Evolutionary conservation across 2,797 vertebrate species (phyloP).

Genomic region (Novumbra hubbsi): DNA sequence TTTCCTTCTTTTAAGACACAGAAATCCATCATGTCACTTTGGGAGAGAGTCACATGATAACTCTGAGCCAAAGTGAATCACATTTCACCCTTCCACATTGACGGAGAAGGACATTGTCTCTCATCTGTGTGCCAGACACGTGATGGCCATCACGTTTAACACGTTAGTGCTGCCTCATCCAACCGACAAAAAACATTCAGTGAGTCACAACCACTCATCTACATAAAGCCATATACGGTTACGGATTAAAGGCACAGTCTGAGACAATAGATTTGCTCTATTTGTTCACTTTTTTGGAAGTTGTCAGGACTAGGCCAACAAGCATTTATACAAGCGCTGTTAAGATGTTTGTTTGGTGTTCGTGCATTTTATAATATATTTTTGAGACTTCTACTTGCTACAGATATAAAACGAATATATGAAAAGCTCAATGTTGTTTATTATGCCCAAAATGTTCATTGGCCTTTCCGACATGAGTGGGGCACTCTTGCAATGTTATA

Average conservation of each 20-base stretch:
- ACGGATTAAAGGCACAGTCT: not conserved
- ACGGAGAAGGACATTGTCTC: not conserved
- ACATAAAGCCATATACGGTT: not conserved
- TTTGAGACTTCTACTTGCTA: not conserved
- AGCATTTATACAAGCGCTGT: not conserved
- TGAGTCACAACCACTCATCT: constrained; percentile 7
- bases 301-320: not conserved
- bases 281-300: not conserved
- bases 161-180: constrained; percentile 29
- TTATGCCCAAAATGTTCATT: not conserved
- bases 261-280: not conserved
- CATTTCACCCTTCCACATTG: not conserved
- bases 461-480: not conserved
- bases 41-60: constrained; percentile 12
- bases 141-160: constrained; percentile 25
- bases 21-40: not conserved
- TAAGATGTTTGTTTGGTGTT: not conserved
- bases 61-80: constrained; percentile 22
- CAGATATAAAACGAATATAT: not conserved
- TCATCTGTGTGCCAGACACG: not conserved
- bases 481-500: not conserved
- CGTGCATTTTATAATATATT: not conserved
- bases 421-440: not conserved
- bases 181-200: constrained; percentile 9
- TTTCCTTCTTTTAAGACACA: not conserved